Evolutionary conservation across 2,888 invertebrate genomes (phyloP).

Genomic region (Deilephila porcellus): DNA sequence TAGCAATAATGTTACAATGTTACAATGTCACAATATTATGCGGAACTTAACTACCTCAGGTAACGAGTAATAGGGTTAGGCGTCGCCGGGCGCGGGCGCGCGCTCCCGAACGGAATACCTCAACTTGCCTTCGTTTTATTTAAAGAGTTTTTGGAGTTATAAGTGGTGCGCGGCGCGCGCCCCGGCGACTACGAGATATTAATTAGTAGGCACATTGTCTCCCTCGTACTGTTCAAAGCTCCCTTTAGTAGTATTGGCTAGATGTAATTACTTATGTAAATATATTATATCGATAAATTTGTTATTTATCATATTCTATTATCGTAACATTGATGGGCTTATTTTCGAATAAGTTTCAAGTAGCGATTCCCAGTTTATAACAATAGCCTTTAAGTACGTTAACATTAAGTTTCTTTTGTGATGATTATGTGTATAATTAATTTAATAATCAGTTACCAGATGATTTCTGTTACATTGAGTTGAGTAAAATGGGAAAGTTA

Average conservation of each 20-base stretch:
- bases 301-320: constrained; percentile 82
- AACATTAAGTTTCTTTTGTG: constrained; percentile 71
- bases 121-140: constrained; percentile 70
- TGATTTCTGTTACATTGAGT: constrained; percentile 78
- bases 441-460: constrained; percentile 82
- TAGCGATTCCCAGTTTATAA: constrained; percentile 77
- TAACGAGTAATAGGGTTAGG: constrained; percentile 72
- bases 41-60: constrained; percentile 82
- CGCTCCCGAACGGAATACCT: constrained; percentile 54
- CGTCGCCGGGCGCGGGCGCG: constrained; percentile 53
- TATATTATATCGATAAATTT: constrained; percentile 76
- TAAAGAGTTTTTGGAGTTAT: constrained; percentile 47
- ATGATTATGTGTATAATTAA: constrained; percentile 79
- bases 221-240: constrained; percentile 73
- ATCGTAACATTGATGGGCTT: constrained; percentile 77
- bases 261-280: constrained; percentile 71
- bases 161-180: constrained; percentile 35
- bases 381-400: constrained; percentile 65
- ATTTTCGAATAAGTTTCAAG: constrained; percentile 78
- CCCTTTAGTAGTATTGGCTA: constrained; percentile 73
- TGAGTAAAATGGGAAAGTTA: constrained; percentile 80
- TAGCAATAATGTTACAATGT: constrained; percentile 74
- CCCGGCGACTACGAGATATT: constrained; percentile 39
- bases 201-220: constrained; percentile 70
- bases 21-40: constrained; percentile 65